phyloP scores from a whole-genome alignment of 1,140 invertebrate genomes.

The Oppia nitens region DNA sequence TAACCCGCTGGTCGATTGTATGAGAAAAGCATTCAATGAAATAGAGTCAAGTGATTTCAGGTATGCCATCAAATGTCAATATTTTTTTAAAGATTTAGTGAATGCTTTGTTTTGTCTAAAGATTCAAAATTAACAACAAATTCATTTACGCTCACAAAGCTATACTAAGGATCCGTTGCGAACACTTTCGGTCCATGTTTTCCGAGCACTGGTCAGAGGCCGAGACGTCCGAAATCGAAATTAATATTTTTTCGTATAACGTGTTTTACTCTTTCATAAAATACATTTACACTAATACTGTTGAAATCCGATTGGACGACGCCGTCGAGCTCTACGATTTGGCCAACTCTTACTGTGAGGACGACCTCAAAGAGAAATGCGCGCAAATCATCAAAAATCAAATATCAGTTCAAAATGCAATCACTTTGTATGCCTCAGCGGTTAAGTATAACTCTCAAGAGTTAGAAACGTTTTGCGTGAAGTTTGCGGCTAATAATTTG shows the following conservation, averaged over 20 bases:
- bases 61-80: no score
- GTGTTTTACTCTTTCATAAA: background rate
- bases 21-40: conserved; percentile 6
- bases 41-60: background rate
- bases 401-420: background rate
- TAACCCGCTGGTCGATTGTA: background rate
- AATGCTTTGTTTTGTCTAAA: no score
- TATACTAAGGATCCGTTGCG: background rate
- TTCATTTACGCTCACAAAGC: conserved; percentile 7
- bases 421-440: background rate
- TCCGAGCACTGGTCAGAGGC: conserved; percentile 1
- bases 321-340: conserved; percentile 7
- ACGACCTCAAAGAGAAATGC: conserved; percentile 5
- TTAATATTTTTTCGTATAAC: conserved; percentile 2
- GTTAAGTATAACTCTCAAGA: background rate
- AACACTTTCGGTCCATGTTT: conserved; percentile 6
- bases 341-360: conserved; percentile 8
- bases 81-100: no score
- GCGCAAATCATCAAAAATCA: background rate
- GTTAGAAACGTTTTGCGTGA: conserved; percentile 4
- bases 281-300: conserved; percentile 7
- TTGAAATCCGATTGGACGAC: background rate
- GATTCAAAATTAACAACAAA: background rate
- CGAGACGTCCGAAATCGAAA: background rate
- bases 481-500: conserved; percentile 6